Evolutionary conservation across 2,113 vertebrate genomes (phyloP).

Genomic region (Oophaga pumilio): DNA sequence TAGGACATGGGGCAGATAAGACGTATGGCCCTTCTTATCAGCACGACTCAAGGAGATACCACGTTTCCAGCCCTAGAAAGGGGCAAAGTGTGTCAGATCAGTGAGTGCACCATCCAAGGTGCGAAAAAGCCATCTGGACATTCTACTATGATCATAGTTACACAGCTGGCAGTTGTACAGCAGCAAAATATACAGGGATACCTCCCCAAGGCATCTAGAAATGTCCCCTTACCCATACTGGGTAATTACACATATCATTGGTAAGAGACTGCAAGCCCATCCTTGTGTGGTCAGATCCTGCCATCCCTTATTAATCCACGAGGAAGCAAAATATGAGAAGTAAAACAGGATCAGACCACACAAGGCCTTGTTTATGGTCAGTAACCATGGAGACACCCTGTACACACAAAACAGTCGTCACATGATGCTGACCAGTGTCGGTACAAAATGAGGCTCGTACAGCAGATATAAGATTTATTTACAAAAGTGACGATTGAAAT

Average conservation of each 20-base stretch:
- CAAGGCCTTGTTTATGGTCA: too few species aligned
- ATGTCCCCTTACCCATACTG: too few species aligned
- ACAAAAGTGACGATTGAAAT: background rate
- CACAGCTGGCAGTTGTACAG: background rate
- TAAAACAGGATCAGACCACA: too few species aligned
- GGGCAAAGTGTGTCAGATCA: slow-evolving; percentile 14
- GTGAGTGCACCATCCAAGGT: background rate
- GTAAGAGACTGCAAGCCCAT: too few species aligned
- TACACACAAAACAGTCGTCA: background rate
- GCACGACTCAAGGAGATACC: background rate
- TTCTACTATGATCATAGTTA: background rate
- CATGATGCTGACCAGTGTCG: background rate
- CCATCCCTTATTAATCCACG: too few species aligned
- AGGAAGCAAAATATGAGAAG: too few species aligned
- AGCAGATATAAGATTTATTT: slow-evolving; percentile 14
- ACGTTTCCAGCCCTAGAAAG: background rate
- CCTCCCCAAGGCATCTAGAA: too few species aligned
- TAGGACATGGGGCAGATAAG: slow-evolving; percentile 21
- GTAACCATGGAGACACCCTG: too few species aligned
- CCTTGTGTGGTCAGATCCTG: too few species aligned
- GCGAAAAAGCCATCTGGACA: background rate
- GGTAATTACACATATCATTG: too few species aligned
- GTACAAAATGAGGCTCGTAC: background rate
- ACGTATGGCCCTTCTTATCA: slow-evolving; percentile 20
- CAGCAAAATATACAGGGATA: too few species aligned